Percentiles rank a stretch among this genome's conserved stretches.
These are phyloP conservation scores for Artemia sp. DNA, from an alignment of 2,888 invertebrate genomes.

Conservation along the genomic window DNA sequence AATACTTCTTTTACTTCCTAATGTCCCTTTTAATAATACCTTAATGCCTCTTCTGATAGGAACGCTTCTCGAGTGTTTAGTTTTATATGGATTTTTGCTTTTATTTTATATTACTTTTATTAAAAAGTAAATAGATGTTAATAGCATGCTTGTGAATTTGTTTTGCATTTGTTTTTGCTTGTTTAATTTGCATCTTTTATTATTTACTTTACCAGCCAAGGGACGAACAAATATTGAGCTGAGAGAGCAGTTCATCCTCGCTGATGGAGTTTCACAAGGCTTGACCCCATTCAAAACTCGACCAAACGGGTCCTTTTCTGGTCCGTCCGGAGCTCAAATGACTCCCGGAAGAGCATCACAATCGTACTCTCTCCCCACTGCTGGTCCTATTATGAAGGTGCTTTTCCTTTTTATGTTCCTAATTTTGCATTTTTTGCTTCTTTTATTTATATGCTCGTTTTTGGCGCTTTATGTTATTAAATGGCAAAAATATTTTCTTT, in stretches of 20 bases:
- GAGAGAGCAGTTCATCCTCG: conserved; percentile 95
- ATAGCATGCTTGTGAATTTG: background rate
- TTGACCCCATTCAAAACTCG: conserved; percentile 97
- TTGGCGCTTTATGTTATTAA: no score
- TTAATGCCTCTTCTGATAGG: no score
- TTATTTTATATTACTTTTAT: conserved; percentile 7
- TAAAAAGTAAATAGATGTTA: no score
- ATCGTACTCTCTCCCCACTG: conserved; percentile 31
- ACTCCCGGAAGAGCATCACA: conserved; percentile 18
- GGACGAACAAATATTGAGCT: conserved; percentile 99
- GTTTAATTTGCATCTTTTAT: conserved; percentile 21
- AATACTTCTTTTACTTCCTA: no score
- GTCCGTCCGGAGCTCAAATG: conserved; percentile 29
- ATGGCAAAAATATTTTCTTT: no score
- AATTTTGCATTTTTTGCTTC: no score
- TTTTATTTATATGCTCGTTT: no score
- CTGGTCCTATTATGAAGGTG: conserved; percentile 94
- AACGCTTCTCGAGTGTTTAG: background rate
- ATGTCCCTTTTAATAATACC: no score
- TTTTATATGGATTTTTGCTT: conserved; percentile 16
- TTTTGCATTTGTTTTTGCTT: conserved; percentile 20
- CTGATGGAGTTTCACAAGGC: conserved; percentile 93
- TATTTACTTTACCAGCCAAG: conserved; percentile 53
- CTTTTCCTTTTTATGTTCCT: conserved; percentile 24
- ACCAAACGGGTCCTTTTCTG: conserved; percentile 46